Evolutionary conservation across 2,888 invertebrate species (phyloP).

Genomic region (Papilio gigon): DNA sequence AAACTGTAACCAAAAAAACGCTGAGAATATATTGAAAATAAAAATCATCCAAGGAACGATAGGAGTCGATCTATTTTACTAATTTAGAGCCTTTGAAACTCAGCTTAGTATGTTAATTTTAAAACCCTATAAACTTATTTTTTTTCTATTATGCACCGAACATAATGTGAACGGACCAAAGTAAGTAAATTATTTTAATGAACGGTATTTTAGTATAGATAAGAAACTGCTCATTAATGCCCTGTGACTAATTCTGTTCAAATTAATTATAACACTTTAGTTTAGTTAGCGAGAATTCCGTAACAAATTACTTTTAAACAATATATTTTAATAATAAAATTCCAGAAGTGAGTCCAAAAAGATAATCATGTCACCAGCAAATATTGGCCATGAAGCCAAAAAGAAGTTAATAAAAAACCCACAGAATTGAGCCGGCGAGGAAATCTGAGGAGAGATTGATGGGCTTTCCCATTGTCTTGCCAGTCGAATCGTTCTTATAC

Average conservation of each 20-base stretch:
- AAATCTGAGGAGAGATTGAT: conserved; percentile 37
- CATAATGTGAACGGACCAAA: not conserved
- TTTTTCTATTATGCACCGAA: too few species aligned
- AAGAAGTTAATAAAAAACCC: conserved; percentile 18
- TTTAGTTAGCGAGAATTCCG: conserved; percentile 45
- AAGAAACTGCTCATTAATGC: conserved; percentile 52
- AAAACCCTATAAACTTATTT: not conserved
- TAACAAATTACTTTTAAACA: too few species aligned
- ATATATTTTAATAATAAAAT: too few species aligned
- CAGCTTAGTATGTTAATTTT: not conserved
- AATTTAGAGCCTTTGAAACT: too few species aligned
- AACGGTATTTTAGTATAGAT: conserved; percentile 46
- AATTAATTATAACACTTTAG: conserved; percentile 50
- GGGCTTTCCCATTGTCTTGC: conserved; percentile 35
- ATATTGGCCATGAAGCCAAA: conserved; percentile 20
- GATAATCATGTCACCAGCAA: conserved; percentile 23
- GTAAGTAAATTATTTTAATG: conserved; percentile 43
- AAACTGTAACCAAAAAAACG: too few species aligned
- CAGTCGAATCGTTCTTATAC: conserved; percentile 17
- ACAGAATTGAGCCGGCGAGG: conserved; percentile 17
- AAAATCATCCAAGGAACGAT: too few species aligned
- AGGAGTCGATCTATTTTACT: too few species aligned
- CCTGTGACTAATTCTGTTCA: conserved; percentile 43
- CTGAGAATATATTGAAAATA: too few species aligned
- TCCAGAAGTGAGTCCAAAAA: not conserved